Conservation (phyloP, 2,113 vertebrate species). For the Sebastes schlegelii region DNA sequence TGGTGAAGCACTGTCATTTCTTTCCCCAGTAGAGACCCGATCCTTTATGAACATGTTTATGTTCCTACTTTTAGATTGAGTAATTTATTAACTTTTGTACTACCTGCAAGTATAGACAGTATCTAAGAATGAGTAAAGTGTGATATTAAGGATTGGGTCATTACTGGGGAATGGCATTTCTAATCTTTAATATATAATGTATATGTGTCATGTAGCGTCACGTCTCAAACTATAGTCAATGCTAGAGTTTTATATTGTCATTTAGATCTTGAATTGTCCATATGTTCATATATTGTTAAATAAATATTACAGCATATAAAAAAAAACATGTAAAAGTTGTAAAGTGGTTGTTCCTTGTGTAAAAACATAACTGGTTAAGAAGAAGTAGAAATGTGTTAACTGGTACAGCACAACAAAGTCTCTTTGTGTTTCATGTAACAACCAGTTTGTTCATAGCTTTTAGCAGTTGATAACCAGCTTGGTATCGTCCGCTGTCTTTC, state of each 20-base stretch:
- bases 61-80: background rate
- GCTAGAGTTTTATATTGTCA: slow-evolving; percentile 55
- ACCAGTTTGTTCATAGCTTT: background rate
- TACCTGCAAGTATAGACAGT: slow-evolving; percentile 8
- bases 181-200: slow-evolving; percentile 31
- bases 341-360: background rate
- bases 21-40: background rate
- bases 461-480: background rate
- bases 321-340: slow-evolving; percentile 12
- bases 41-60: background rate
- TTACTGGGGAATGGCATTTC: background rate
- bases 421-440: background rate
- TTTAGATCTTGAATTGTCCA: slow-evolving; percentile 23
- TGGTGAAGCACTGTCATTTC: slow-evolving; percentile 18
- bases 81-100: slow-evolving; percentile 24
- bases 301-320: slow-evolving; percentile 63
- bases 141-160: slow-evolving; percentile 25
- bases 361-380: background rate
- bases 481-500: background rate
- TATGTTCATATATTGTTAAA: slow-evolving; percentile 61
- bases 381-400: slow-evolving; percentile 1
- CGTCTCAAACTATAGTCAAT: slow-evolving; percentile 32
- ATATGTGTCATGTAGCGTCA: slow-evolving; percentile 30
- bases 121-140: background rate
- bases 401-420: background rate